Conservation (phyloP, 1,140 invertebrate genomes). For the Anagrus nilaparvatae region DNA sequence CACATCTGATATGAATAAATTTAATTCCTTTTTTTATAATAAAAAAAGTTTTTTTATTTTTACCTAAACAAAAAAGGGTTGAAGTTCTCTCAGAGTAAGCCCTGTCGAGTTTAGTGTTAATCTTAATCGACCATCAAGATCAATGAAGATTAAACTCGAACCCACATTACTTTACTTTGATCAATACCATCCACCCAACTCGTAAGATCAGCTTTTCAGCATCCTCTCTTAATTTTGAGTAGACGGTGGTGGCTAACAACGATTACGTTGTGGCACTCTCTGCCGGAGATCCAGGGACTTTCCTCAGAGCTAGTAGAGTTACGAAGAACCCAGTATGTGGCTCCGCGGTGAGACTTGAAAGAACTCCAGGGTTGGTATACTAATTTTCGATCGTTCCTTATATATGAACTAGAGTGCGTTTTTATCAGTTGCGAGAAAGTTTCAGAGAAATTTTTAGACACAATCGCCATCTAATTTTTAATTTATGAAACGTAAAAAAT, state of each 20-base stretch:
- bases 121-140: not conserved
- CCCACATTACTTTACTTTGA: slow-evolving; percentile 4
- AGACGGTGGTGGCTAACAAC: not conserved
- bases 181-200: not conserved
- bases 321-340: not conserved
- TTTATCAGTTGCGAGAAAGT: too few relatives aligned
- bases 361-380: not conserved
- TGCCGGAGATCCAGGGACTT: slow-evolving; percentile 1
- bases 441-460: too few relatives aligned
- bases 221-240: not conserved
- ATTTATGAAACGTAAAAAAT: too few relatives aligned
- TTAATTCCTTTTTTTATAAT: too few relatives aligned
- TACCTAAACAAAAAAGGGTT: not conserved
- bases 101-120: not conserved
- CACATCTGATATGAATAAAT: too few relatives aligned
- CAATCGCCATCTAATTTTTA: too few relatives aligned
- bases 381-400: too few relatives aligned
- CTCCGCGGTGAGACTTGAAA: not conserved
- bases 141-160: too few relatives aligned
- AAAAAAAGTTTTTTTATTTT: too few relatives aligned
- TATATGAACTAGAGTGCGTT: too few relatives aligned
- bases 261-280: not conserved
- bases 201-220: not conserved
- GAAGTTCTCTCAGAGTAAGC: not conserved
- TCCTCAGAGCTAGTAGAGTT: slow-evolving; percentile 1